A percentile compares a stretch with the other conserved stretches of the same genome.
Conservation (phyloP, 2,113 vertebrate species). For the Acanthochromis polyacanthus region DNA sequence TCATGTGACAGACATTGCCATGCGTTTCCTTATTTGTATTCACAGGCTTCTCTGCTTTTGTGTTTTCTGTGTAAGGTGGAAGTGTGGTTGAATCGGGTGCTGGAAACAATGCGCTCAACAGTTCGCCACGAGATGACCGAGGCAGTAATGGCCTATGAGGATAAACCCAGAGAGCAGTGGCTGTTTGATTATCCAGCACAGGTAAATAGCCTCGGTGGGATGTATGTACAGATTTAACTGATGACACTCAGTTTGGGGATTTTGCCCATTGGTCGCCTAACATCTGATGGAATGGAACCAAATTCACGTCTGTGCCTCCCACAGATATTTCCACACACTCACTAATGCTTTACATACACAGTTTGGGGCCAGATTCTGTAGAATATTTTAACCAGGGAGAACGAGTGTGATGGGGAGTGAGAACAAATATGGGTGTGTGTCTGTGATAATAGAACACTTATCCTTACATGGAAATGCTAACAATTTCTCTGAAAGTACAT, state of each 20-base stretch:
- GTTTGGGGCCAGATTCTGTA: neutral
- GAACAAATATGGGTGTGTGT: neutral
- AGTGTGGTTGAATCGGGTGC: conserved; percentile 89
- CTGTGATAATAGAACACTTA: conserved; percentile 5
- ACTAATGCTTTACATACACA: conserved; percentile 20
- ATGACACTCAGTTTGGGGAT: neutral
- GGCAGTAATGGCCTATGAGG: conserved; percentile 89
- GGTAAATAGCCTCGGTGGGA: conserved; percentile 55
- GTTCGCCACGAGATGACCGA: conserved; percentile 90
- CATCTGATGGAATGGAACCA: conserved; percentile 10
- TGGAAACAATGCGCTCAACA: conserved; percentile 90
- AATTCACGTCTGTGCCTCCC: conserved; percentile 3
- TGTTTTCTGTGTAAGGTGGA: conserved; percentile 86
- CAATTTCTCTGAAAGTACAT: neutral
- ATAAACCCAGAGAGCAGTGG: conserved; percentile 94
- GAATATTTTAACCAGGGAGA: conserved; percentile 5
- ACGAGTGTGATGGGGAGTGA: neutral
- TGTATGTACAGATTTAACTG: conserved; percentile 8
- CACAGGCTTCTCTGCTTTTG: neutral
- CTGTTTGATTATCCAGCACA: conserved; percentile 80
- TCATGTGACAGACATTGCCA: conserved; percentile 30
- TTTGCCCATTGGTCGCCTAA: conserved; percentile 10
- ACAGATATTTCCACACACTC: conserved; percentile 15
- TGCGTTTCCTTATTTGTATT: conserved; percentile 34
- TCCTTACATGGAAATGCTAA: neutral